Base-by-base conservation (phyloP, 1,140 invertebrate genomes). In the Antheraea pernyi region DNA sequence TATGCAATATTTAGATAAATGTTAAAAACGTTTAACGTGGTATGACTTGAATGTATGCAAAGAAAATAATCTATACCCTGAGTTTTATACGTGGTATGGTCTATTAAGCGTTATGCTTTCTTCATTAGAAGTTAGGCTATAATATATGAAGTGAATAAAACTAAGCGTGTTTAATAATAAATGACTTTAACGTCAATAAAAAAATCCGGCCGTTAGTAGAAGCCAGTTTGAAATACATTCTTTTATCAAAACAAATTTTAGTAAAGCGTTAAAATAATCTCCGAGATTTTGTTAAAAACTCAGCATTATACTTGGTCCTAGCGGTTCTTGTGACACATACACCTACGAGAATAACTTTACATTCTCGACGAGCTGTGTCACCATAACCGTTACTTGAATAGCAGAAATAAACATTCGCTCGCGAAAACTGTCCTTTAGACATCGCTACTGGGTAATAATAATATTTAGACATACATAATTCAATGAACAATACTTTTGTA, bases 291-390 rank as follows among this genome's bases (percentile, higher is more conserved):
- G 60, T 53, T 62, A 63, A 63, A 62, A 59, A 65, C 19, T 53
- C 9, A 42, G 42, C 39, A 19, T 22, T 48, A 19, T 19, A 62
- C 18, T 61, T 36, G 22, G 16, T 11, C 46, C 58, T 53, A 63
- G 60, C 36, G 39, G 71, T 75, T 80, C 72, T 77, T 68, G 62
- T 64, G 74, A 72, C 72, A 74, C 72, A 71, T 76, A 77, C 79
- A 77, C 80, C 80, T 76, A 82, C 77, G 70, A 78, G 69, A 75
- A 77, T 71, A 76, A 76, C 68, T 68, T 70, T 68, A 78, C 82
- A 85, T 84, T 83, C 81, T 79, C 69, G 30, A 64, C 65, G 62
- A 77, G 73, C 79, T 79, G 78, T 82, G 80, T 85, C 83, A 86
- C 75, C 75, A 58, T 68, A 65, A 81, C 84, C 84, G 85, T 88